Percentiles rank a stretch among this genome's conserved stretches.
These are phyloP conservation scores for Stomatorhinus ivindoensis DNA, from an alignment of 2,113 vertebrate genomes.

Conservation along the genomic window DNA sequence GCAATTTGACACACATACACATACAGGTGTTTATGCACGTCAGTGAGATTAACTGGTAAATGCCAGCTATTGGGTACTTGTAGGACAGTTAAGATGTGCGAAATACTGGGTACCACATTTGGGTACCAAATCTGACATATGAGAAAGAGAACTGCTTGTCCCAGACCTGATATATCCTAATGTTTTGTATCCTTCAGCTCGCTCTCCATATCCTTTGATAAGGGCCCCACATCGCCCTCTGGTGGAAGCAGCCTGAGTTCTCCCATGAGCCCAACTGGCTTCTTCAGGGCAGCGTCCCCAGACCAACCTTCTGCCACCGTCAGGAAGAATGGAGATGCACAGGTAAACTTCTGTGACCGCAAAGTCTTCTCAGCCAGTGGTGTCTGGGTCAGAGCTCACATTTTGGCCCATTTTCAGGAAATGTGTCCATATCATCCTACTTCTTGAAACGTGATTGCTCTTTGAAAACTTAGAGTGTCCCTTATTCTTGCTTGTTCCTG, in stretches of 20 bases:
- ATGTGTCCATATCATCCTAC: not conserved
- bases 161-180: not conserved
- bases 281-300: constrained; percentile 33
- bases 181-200: constrained; percentile 38
- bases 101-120: not conserved
- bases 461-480: not conserved
- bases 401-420: not conserved
- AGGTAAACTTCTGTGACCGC: not conserved
- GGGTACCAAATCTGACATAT: not conserved
- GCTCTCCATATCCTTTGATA: constrained; percentile 59
- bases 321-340: constrained; percentile 38
- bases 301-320: constrained; percentile 24
- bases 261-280: constrained; percentile 45
- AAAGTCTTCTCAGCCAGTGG: not conserved
- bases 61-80: not conserved
- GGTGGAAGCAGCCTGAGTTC: constrained; percentile 29
- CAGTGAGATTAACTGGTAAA: not conserved
- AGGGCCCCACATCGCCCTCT: constrained; percentile 36
- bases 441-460: not conserved
- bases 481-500: not conserved
- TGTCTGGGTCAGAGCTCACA: not conserved
- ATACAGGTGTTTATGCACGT: not conserved
- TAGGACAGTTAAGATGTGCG: not conserved
- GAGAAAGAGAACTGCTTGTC: not conserved
- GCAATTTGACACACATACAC: not conserved